These are phyloP conservation scores for Intellagama lesueurii DNA, from an alignment of 2,797 vertebrate genomes.

Conservation along the genomic window DNA sequence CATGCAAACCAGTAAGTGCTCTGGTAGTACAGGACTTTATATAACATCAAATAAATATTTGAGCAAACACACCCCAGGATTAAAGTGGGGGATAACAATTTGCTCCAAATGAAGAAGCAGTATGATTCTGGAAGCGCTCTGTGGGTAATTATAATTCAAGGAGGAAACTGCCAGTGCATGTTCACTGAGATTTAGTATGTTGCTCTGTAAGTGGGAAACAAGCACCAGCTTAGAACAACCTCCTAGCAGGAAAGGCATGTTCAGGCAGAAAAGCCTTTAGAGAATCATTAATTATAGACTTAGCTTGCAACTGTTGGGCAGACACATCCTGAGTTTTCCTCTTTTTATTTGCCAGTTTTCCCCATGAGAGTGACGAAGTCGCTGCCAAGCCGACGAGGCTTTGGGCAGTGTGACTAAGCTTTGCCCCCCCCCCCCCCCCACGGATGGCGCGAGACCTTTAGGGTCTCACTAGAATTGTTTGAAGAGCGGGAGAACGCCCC, in stretches of 20 bases:
- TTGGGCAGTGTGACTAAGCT: no score
- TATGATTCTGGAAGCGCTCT: background rate
- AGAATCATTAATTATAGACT: constrained; percentile 6
- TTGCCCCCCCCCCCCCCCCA: no score
- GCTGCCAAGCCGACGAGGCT: no score
- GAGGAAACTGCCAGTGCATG: background rate
- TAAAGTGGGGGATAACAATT: constrained; percentile 10
- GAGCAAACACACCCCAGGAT: background rate
- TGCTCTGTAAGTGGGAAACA: background rate
- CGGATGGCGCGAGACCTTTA: no score
- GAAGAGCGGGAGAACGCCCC: no score
- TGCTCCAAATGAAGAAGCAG: background rate
- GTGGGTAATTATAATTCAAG: background rate
- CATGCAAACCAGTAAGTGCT: background rate
- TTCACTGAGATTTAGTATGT: background rate
- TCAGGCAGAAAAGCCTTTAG: background rate
- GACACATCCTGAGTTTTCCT: background rate
- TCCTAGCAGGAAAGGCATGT: background rate
- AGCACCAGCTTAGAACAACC: background rate
- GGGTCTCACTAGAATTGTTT: no score
- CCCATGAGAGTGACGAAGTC: background rate
- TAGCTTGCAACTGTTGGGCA: background rate
- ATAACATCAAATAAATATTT: background rate
- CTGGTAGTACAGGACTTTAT: background rate
- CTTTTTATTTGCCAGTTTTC: background rate